phyloP scores from a whole-genome alignment of 2,888 invertebrate genomes.

The Cataglyphis rosenhaueri region DNA sequence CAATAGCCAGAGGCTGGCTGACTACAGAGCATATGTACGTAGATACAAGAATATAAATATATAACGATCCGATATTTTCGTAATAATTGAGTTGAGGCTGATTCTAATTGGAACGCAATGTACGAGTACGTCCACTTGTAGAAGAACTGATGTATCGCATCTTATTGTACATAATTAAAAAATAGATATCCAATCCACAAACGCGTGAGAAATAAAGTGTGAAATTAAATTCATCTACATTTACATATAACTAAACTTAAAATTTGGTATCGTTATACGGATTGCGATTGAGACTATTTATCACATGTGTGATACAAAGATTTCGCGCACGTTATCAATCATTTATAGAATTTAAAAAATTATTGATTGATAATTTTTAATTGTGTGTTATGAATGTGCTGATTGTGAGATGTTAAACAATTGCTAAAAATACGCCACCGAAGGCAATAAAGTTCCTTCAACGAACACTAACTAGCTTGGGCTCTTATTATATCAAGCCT shows the following conservation, averaged over 20 bases:
- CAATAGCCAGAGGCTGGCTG: conserved; percentile 22
- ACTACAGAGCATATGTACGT: neutral
- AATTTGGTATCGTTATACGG: neutral
- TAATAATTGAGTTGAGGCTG: conserved; percentile 57
- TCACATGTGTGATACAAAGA: neutral
- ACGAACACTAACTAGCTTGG: conserved; percentile 38
- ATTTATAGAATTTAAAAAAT: neutral
- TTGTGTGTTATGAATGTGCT: conserved; percentile 1
- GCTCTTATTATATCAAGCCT: conserved; percentile 37
- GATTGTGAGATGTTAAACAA: conserved; percentile 22
- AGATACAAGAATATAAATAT: conserved; percentile 52
- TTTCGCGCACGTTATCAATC: neutral
- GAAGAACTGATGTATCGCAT: conserved; percentile 50
- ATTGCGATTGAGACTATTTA: neutral
- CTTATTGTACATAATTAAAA: conserved; percentile 21
- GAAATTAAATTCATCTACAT: neutral
- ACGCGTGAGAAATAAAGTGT: neutral
- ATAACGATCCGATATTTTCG: conserved; percentile 61
- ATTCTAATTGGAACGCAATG: conserved; percentile 61
- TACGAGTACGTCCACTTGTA: conserved; percentile 20
- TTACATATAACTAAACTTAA: neutral
- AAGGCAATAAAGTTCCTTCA: conserved; percentile 20
- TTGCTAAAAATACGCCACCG: conserved; percentile 23
- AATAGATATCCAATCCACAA: neutral
- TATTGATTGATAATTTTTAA: conserved; percentile 14